Percentiles rank a stretch among this genome's conserved stretches.
Conservation (phyloP, 2,888 invertebrate species). For the Eutolmus rufibarbis region DNA sequence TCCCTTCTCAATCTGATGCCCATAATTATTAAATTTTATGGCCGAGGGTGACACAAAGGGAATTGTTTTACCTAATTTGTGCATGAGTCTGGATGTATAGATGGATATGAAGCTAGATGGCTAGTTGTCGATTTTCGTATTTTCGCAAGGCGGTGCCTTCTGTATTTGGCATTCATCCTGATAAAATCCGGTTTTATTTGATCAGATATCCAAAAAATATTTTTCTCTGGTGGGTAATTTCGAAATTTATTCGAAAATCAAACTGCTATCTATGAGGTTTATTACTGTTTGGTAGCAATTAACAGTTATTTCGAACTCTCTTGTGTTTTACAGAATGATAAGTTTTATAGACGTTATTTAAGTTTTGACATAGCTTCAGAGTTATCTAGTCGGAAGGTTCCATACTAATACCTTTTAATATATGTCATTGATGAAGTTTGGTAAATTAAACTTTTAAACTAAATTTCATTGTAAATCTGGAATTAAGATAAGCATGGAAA, state of each 20-base stretch:
- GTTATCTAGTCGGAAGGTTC: too few species aligned
- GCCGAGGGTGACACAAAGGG: neutral
- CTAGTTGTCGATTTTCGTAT: neutral
- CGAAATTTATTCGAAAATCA: neutral
- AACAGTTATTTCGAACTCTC: neutral
- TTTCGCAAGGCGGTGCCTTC: neutral
- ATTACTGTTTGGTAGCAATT: neutral
- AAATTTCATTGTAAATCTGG: too few species aligned
- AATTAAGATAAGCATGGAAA: too few species aligned
- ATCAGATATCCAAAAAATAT: neutral
- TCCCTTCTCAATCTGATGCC: neutral
- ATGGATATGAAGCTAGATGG: too few species aligned
- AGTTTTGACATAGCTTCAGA: neutral
- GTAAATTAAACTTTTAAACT: too few species aligned
- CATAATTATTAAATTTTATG: slow-evolving; percentile 18
- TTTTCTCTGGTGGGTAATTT: neutral
- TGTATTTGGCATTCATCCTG: neutral
- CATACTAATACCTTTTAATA: too few species aligned
- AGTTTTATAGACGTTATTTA: neutral
- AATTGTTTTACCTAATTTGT: neutral
- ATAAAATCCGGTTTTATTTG: neutral
- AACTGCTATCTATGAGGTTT: neutral
- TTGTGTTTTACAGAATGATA: neutral
- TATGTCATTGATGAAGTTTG: too few species aligned
- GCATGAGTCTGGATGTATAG: too few species aligned